Base-by-base conservation (phyloP, 2,113 vertebrate species). In the Oxyruncus cristatus region DNA sequence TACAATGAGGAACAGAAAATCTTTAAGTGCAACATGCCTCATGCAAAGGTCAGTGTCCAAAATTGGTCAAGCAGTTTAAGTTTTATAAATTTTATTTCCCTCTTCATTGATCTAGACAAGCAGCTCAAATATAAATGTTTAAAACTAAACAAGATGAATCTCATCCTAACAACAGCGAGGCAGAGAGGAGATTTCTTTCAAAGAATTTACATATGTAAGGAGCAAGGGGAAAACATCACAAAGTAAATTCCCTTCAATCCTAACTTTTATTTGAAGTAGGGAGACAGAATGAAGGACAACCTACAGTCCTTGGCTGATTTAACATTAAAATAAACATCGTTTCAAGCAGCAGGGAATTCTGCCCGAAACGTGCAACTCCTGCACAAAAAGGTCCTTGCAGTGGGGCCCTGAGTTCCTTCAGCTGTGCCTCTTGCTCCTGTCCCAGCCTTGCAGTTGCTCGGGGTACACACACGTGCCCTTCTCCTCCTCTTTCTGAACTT, bases 371-470 rank as follows among this genome's bases (percentile, higher is more conserved):
- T 3, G 8, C 35, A 71, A 16, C 24, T 56, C 52, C 42, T 44
- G 30, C 59, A 66, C 12, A 49, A 24, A 66, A 85, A 62, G 11
- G 35, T 9, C 39, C 21, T 66, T 42, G 26, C 18, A 23, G 50
- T 5, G 17, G 0, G 0, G 37, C 63, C 52, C 6, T 4, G 8
- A 44, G 16, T 42, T 44, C 73, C 19, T 58, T 14, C 16, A 8
- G 15, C 0, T 20, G 46, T 6, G 32, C 41, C 83, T 21, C 44
- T 6, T 37, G 26, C 49, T 42, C 20, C 55, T 56, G 11, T 8
- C 13, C 33, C 50, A 61, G 85, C 42, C 52, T 27, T 17, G 35
- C 27, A 22, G 24, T 1, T 44, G 56, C 61, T 72, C 53, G 44
- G 62, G 23, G 20, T 16, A 35, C 37, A 47, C 41, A 37, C 6